Evolutionary conservation across 92 coral and sea anemone genomes (phyloP), one percentile per base, ranked within the genome.

Genomic region (Epizoanthus scotinus): DNA sequence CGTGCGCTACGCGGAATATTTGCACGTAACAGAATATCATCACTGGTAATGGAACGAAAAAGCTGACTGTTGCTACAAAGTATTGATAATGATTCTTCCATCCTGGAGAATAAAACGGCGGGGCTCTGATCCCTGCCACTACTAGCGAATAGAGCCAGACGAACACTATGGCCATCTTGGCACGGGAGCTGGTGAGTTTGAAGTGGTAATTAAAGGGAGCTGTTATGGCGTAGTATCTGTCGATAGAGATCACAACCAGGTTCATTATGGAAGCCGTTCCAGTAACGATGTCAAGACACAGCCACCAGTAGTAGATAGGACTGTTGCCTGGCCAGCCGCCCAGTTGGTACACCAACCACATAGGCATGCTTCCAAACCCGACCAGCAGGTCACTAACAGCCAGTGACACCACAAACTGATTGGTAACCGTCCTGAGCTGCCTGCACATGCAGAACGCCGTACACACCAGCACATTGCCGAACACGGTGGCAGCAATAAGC

Each of bases 191-290:
- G 27, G 97, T 92, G 18, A 90, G 79, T 55, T 87, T 87, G 54
- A 75, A 67, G 14, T 82, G 85, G 72, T 92, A 92, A 56, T 87
- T 73, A 53, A 85, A 90, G 3, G 97, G 97, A 40, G 90, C 87
- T 10, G 97, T 92, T 21, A 92, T 92, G 27, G 97, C 97, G 85
- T 74, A 90, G 75, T 82, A 92, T 34, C 97, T 91, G 63, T 92
- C 97, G 28, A 92, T 82, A 79, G 94, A 90, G 17, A 92, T 92
- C 3, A 88, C 94, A 12, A 89, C 94, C 63, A 92, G 82, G 78
- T 90, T 92, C 97, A 92, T 90, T 5, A 92, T 92, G 5, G 97
- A 92, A 19, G 94, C 91, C 1, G 97, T 92, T 22, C 94, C 91
- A 20, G 90, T 87, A 17, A 89, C 94, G 65, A 92, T 92, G 64